These are phyloP conservation scores for Lepus townsendii DNA, from an alignment of 2,797 vertebrate genomes.

Conservation along the genomic window DNA sequence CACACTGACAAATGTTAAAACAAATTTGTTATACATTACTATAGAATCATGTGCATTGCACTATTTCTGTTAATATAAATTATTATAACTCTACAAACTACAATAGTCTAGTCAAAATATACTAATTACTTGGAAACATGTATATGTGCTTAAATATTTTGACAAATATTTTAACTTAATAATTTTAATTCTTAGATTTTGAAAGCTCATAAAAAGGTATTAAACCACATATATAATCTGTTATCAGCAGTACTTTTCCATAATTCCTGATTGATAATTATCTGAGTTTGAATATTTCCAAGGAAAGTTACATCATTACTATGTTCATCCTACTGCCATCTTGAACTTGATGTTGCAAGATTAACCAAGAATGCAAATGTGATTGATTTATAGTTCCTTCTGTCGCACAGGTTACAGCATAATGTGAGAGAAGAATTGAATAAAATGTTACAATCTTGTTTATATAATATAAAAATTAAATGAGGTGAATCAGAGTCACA, in stretches of 20 bases:
- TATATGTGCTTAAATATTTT: neutral
- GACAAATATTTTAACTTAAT: neutral
- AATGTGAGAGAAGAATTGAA: neutral
- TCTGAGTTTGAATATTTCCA: neutral
- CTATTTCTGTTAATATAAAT: neutral
- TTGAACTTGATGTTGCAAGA: neutral
- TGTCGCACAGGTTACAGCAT: neutral
- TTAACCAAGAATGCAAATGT: neutral
- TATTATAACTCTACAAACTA: neutral
- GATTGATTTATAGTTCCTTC: neutral
- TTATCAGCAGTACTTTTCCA: neutral
- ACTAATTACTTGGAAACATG: neutral
- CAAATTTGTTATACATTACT: neutral
- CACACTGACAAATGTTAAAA: no score
- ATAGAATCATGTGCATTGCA: neutral
- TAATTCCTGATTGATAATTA: neutral
- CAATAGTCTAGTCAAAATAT: neutral
- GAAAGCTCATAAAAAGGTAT: neutral
- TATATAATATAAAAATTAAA: neutral
- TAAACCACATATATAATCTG: neutral
- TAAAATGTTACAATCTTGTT: neutral
- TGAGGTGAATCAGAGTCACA: neutral
- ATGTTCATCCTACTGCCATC: neutral
- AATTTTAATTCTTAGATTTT: neutral
- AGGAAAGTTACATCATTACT: neutral